phyloP scores from a whole-genome alignment of 2,113 vertebrate genomes.

The Chlamydotis undulata region DNA sequence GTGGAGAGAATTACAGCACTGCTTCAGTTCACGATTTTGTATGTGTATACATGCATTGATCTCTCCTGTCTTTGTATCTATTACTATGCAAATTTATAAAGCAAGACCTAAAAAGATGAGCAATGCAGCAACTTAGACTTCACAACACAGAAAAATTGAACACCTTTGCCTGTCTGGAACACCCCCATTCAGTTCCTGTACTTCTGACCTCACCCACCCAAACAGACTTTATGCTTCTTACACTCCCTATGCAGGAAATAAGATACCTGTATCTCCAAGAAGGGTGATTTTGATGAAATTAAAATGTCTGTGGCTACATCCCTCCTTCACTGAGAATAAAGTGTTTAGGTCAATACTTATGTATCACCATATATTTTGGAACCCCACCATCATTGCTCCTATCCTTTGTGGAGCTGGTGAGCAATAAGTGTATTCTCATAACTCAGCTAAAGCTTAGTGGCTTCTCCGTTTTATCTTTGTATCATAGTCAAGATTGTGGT shows the following conservation, averaged over 20 bases:
- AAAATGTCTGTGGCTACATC: neutral
- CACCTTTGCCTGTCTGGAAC: neutral
- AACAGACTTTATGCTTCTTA: neutral
- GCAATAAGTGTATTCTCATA: neutral
- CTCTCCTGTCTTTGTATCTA: rapidly evolving
- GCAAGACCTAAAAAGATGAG: neutral
- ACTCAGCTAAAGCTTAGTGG: neutral
- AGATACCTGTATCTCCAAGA: neutral
- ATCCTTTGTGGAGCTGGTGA: neutral
- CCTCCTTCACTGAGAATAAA: neutral
- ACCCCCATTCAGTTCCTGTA: neutral
- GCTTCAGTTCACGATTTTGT: neutral
- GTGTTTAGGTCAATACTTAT: neutral
- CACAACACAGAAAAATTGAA: neutral
- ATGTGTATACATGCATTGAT: neutral
- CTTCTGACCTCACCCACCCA: neutral
- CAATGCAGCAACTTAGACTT: neutral
- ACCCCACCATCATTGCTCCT: neutral
- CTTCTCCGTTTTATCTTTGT: neutral
- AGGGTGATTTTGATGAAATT: neutral
- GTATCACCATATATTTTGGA: neutral
- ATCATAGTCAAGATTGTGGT: neutral
- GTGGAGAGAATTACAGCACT: neutral
- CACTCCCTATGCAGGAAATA: neutral
- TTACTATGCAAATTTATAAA: neutral